A percentile compares a stretch with the other conserved stretches of the same genome.
Conservation (phyloP, 2,888 invertebrate species). For the Protodeltote pygarga region DNA sequence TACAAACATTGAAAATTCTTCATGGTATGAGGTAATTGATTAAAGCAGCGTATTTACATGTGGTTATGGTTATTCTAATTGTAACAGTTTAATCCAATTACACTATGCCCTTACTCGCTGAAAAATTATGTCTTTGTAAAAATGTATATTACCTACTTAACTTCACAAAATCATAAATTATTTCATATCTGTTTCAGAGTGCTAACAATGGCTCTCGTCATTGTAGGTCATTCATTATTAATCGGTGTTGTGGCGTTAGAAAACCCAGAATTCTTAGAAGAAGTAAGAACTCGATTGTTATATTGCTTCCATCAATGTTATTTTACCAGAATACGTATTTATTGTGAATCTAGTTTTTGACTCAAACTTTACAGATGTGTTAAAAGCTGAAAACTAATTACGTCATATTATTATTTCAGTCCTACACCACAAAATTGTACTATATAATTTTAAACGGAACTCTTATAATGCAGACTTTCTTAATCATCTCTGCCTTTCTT, state of each 20-base stretch:
- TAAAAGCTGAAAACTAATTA: no score
- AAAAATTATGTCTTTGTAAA: no score
- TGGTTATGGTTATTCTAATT: no score
- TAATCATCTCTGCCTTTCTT: constrained; percentile 55
- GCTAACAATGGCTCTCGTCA: constrained; percentile 6
- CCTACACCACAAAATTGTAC: not conserved
- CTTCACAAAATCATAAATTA: not conserved
- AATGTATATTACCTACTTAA: no score
- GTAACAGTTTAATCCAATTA: no score
- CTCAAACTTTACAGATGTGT: no score
- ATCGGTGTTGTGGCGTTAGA: constrained; percentile 8
- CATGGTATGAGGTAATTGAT: constrained; percentile 49
- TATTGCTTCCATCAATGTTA: no score
- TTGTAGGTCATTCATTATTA: constrained; percentile 36
- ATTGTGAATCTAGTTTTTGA: no score
- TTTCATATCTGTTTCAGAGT: constrained; percentile 16
- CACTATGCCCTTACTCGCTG: no score
- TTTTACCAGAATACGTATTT: no score
- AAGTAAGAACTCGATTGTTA: constrained; percentile 41
- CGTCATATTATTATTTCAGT: no score
- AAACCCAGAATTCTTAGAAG: constrained; percentile 46
- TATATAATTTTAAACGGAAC: constrained; percentile 44
- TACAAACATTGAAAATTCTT: constrained; percentile 40
- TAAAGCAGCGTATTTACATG: no score
- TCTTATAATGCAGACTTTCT: constrained; percentile 54